A percentile compares a stretch with the other conserved stretches of the same genome.
These are phyloP conservation scores for Gonatopus flavifemur DNA, from an alignment of 1,140 invertebrate genomes.

Conservation along the genomic window DNA sequence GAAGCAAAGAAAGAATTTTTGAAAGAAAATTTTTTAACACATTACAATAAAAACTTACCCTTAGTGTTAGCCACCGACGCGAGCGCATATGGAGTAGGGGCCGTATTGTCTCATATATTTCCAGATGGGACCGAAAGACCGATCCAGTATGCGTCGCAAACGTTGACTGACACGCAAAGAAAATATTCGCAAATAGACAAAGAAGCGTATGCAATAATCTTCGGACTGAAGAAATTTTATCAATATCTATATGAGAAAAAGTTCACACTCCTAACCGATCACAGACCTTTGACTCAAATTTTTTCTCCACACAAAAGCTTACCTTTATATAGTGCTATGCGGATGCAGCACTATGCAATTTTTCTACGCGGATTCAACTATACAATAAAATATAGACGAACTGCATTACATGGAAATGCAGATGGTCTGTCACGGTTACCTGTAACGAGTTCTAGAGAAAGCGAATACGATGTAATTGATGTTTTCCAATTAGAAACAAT, in stretches of 20 bases:
- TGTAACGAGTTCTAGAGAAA: no score
- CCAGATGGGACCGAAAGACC: constrained; percentile 38
- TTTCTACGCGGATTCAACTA: no score
- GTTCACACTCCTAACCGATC: constrained; percentile 48
- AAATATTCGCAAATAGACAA: constrained; percentile 46
- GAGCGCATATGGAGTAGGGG: constrained; percentile 39
- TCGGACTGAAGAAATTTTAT: constrained; percentile 2
- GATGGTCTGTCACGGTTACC: no score
- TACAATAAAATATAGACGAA: no score
- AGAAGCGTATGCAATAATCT: constrained; percentile 1
- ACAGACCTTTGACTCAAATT: constrained; percentile 49
- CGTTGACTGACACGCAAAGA: constrained; percentile 47
- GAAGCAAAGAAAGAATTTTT: constrained; percentile 26
- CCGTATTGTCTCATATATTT: constrained; percentile 46
- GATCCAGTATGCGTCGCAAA: constrained; percentile 54
- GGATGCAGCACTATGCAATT: no score
- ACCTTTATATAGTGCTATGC: no score
- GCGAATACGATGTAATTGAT: no score
- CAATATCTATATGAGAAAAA: background rate
- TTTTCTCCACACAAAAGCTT: no score
- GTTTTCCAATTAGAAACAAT: no score
- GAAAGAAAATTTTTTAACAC: constrained; percentile 23
- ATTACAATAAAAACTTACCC: constrained; percentile 21
- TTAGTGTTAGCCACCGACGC: constrained; percentile 18
- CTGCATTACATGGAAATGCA: no score